phyloP scores from a whole-genome alignment of 2,797 vertebrate genomes.

The Saxicola maurus region DNA sequence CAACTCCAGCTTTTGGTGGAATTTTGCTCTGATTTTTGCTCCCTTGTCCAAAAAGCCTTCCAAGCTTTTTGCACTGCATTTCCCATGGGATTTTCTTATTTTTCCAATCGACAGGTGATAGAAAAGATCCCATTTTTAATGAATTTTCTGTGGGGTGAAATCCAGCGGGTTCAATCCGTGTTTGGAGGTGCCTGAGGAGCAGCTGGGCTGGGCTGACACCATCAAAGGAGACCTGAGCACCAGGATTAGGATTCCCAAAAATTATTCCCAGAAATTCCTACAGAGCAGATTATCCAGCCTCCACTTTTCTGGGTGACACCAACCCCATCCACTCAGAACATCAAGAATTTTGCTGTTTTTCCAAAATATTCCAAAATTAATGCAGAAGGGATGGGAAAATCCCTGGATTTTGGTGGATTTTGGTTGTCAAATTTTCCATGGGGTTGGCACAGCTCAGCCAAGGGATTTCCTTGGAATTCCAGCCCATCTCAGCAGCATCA shows the following conservation, averaged over 20 bases:
- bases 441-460: neutral
- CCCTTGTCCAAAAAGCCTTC: neutral
- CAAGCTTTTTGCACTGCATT: neutral
- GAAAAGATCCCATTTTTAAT: neutral
- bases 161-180: fast-evolving
- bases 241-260: neutral
- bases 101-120: neutral
- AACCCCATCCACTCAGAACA: neutral
- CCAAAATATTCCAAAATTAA: neutral
- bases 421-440: neutral
- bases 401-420: neutral
- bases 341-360: neutral
- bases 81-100: neutral
- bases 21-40: too few relatives aligned
- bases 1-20: too few relatives aligned
- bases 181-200: neutral
- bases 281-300: neutral
- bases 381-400: neutral
- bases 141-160: neutral
- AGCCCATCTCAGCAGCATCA: fast-evolving
- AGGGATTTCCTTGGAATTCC: neutral
- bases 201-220: neutral
- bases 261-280: neutral
- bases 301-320: neutral
- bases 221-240: neutral